Evolutionary conservation across 1,140 invertebrate species (phyloP), one percentile per base, ranked within the genome.

Genomic region (Megalonaias nervosa): DNA sequence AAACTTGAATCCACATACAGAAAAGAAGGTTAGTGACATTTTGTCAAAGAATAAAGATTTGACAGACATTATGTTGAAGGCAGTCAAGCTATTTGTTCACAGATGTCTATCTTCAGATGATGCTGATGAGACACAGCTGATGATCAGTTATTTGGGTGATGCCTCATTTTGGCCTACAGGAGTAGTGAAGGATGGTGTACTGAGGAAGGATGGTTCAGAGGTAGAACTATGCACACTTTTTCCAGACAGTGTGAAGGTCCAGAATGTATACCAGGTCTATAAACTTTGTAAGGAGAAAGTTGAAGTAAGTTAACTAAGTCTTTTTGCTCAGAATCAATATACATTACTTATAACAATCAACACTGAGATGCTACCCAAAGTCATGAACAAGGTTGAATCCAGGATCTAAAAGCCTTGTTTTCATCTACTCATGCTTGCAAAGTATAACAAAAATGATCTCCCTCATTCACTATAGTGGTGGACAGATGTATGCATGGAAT

Each of bases 51-150:
- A 26, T 38, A 61, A 64, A 12, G 21, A 16, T 11, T 62, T 48
- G 19, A 21, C 67, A 16, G 74, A 70, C 21, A 3, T 21, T 12
- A 60, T 76, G 19, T 57, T 26, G n/a, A 70, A 65, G 21, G 67
- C 67, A 57, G 13, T 76, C 12, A 76, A 71, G 58, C 58, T 21
- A 58, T 77, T 77, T 71, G 55, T 67, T n/a, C 71, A 77, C 23
- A 65, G 75, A 71, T 79, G 61, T 38, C 12, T 67, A 3, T 65
- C 62, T 38, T 67, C 66, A 2, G 21, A 38, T 14, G 60, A 31
- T 13, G 72, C 72, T 5, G 65, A 67, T 31, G 12, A 64, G 4
- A 31, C 38, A 14, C 64, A 57, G 48, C 17, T 57, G 13, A 15
- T 74, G 15, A 17, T 26, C 19, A 6, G n/a, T 59, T 74, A 74